phyloP scores from a whole-genome alignment of 1,140 invertebrate species.

The Vanessa atalanta region DNA sequence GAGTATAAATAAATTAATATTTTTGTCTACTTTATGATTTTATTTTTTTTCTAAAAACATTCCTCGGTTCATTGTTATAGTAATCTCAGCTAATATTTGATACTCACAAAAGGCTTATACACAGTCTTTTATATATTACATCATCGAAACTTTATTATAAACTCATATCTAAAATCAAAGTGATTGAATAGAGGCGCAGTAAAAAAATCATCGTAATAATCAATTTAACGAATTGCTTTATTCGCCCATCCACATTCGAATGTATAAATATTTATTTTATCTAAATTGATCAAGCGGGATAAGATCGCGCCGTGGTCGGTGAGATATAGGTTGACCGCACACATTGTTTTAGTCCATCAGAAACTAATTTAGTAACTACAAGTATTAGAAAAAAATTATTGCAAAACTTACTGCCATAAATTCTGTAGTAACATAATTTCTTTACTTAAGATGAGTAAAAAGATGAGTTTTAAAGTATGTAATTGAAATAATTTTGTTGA shows the following conservation, averaged over 20 bases:
- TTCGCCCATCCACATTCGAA: slow-evolving; percentile 72
- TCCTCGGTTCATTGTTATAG: background rate
- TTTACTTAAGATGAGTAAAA: background rate
- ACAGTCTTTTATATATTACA: slow-evolving; percentile 22
- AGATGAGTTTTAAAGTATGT: background rate
- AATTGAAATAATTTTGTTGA: slow-evolving; percentile 1
- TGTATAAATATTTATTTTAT: slow-evolving; percentile 81
- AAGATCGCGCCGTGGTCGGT: slow-evolving; percentile 68
- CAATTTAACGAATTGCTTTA: slow-evolving; percentile 76
- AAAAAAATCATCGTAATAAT: slow-evolving; percentile 69
- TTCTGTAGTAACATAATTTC: background rate
- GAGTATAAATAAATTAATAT: slow-evolving; percentile 80
- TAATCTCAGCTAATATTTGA: background rate
- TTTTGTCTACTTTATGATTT: slow-evolving; percentile 70
- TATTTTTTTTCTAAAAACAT: slow-evolving; percentile 43
- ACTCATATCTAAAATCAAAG: slow-evolving; percentile 39
- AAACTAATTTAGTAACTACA: no score
- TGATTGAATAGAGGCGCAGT: slow-evolving; percentile 42
- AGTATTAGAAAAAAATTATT: background rate
- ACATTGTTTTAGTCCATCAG: slow-evolving; percentile 13
- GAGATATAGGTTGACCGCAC: slow-evolving; percentile 54
- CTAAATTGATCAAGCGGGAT: slow-evolving; percentile 79
- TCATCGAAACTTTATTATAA: slow-evolving; percentile 36
- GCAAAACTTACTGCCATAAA: background rate
- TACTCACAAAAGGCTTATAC: slow-evolving; percentile 2